Evolutionary conservation across 2,113 vertebrate species (phyloP).

Genomic region (Xiphophorus hellerii): DNA sequence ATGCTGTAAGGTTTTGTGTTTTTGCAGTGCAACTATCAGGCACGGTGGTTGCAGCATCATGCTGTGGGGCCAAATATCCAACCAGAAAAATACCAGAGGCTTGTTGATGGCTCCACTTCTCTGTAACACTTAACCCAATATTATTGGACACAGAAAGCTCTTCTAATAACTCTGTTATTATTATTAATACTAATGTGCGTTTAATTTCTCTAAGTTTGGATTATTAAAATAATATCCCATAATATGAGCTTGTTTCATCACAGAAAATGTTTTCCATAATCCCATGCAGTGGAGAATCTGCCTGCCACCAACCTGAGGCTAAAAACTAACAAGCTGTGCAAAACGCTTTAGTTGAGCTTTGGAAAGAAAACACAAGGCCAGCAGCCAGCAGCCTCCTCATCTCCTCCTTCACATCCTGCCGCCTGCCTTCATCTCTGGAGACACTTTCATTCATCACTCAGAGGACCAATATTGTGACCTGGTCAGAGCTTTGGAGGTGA

Average conservation of each 20-base stretch:
- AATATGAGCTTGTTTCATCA: background rate
- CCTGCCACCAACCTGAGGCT: constrained; percentile 5
- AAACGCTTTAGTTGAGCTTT: constrained; percentile 33
- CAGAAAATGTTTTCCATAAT: background rate
- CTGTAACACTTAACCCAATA: no score
- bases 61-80: no score
- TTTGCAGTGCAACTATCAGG: no score
- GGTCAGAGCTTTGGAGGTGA: background rate
- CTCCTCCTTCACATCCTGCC: rapidly evolving
- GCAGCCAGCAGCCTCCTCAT: background rate
- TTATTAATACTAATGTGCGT: no score
- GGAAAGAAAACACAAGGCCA: constrained; percentile 23
- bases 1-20: no score
- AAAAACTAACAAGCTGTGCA: constrained; percentile 10
- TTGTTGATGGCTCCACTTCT: no score
- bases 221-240: no score
- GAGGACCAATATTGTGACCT: background rate
- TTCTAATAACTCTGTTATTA: background rate
- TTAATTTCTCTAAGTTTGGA: no score
- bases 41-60: no score
- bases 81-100: no score
- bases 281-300: background rate
- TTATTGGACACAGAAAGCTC: background rate
- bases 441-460: background rate
- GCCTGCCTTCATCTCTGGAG: background rate